A percentile compares a stretch with the other conserved stretches of the same genome.
These are phyloP conservation scores for Spinibarbus caldwelli DNA, from an alignment of 2,797 vertebrate species.

Conservation along the genomic window DNA sequence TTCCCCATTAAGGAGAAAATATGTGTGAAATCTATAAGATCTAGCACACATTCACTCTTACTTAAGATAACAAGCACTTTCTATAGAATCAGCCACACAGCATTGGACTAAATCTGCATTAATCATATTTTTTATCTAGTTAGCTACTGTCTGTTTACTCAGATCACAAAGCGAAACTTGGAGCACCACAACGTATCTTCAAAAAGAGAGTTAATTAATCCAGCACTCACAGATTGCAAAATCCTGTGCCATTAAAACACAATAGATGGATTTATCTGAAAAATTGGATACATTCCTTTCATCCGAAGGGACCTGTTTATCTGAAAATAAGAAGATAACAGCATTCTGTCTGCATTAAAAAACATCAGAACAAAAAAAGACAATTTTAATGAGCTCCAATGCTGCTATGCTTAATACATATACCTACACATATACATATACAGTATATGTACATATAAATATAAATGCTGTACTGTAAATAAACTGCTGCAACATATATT, in stretches of 20 bases:
- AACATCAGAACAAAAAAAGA: not conserved
- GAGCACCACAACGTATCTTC: not conserved
- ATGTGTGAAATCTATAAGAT: not conserved
- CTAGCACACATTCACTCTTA: not conserved
- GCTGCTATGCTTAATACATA: no score
- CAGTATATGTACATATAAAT: no score
- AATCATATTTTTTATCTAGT: not conserved
- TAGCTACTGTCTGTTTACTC: not conserved
- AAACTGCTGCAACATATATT: no score
- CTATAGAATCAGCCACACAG: not conserved
- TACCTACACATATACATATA: no score
- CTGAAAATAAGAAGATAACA: not conserved
- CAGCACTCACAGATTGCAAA: not conserved
- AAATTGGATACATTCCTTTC: not conserved
- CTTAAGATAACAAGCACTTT: not conserved
- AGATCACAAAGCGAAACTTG: not conserved
- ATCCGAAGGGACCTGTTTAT: not conserved
- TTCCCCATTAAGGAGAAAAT: not conserved
- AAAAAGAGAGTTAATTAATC: conserved; percentile 6
- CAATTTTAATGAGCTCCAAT: not conserved
- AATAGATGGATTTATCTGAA: not conserved
- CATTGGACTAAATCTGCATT: not conserved
- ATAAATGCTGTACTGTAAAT: no score
- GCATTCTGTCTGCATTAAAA: not conserved
- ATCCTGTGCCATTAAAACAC: conserved; percentile 7